Conservation (phyloP, 2,113 vertebrate genomes). For the Bufo gargarizans region DNA sequence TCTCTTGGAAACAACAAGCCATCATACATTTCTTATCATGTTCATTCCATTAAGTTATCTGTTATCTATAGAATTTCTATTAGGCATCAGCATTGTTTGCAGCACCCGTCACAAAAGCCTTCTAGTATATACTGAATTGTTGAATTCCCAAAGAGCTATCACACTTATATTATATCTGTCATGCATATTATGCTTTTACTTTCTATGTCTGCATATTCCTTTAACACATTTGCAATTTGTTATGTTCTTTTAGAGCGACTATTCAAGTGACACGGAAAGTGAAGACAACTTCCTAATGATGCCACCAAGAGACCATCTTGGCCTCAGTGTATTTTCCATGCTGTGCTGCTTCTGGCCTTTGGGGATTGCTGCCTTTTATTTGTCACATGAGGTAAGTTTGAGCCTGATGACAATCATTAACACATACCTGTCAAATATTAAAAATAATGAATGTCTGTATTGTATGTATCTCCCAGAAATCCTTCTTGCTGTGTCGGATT, state of each 20-base stretch:
- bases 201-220: background rate
- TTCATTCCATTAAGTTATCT: background rate
- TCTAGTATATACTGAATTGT: background rate
- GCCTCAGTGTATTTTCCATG: constrained; percentile 96
- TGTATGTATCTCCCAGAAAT: constrained; percentile 2
- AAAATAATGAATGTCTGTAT: constrained; percentile 37
- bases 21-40: too few relatives aligned
- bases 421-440: constrained; percentile 48
- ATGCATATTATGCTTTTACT: background rate
- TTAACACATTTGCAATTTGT: constrained; percentile 45
- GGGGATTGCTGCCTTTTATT: constrained; percentile 92
- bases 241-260: constrained; percentile 82
- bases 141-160: background rate
- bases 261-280: constrained; percentile 90
- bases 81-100: background rate
- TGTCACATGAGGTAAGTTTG: constrained; percentile 85
- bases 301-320: constrained; percentile 89
- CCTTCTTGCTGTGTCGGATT: constrained; percentile 19
- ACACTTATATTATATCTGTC: background rate
- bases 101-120: background rate
- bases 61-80: background rate
- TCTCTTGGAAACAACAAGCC: too few relatives aligned
- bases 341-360: constrained; percentile 97
- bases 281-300: constrained; percentile 94
- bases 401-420: constrained; percentile 39